Evolutionary conservation across 2,113 vertebrate species (phyloP).

Genomic region (Trachemys scripta): DNA sequence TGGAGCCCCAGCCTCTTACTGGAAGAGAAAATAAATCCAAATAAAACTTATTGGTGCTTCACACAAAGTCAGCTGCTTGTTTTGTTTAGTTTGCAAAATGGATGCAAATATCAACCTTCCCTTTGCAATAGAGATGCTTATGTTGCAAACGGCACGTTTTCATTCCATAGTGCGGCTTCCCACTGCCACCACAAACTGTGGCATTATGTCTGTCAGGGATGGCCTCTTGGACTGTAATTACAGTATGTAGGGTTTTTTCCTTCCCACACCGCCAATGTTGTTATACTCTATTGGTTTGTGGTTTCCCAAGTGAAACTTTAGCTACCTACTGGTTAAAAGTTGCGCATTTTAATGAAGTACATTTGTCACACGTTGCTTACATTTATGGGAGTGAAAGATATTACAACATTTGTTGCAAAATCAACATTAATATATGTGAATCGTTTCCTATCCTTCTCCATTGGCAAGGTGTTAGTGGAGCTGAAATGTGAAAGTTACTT

Average conservation of each 20-base stretch:
- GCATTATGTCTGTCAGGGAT: not conserved
- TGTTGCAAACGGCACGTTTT: not conserved
- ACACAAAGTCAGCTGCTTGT: accelerated
- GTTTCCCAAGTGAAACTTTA: conserved; percentile 54
- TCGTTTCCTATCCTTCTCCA: not conserved
- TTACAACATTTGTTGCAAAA: not conserved
- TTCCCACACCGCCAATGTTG: not conserved
- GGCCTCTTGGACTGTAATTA: conserved; percentile 10
- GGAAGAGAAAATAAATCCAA: not conserved
- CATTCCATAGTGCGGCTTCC: not conserved
- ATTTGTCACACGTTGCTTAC: not conserved
- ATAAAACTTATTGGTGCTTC: not conserved
- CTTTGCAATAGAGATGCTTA: not conserved
- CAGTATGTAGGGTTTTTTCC: not conserved
- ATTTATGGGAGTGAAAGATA: not conserved
- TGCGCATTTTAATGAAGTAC: not conserved
- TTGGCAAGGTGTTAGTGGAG: not conserved
- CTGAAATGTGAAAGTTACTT: not conserved
- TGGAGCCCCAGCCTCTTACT: not conserved
- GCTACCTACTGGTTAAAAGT: conserved; percentile 12
- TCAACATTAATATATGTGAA: not conserved
- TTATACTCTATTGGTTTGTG: conserved; percentile 24
- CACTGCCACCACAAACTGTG: conserved; percentile 1
- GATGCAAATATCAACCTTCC: not conserved
- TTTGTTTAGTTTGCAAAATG: not conserved